phyloP scores from a whole-genome alignment of 2,113 vertebrate species.

The Setophaga petechia region DNA sequence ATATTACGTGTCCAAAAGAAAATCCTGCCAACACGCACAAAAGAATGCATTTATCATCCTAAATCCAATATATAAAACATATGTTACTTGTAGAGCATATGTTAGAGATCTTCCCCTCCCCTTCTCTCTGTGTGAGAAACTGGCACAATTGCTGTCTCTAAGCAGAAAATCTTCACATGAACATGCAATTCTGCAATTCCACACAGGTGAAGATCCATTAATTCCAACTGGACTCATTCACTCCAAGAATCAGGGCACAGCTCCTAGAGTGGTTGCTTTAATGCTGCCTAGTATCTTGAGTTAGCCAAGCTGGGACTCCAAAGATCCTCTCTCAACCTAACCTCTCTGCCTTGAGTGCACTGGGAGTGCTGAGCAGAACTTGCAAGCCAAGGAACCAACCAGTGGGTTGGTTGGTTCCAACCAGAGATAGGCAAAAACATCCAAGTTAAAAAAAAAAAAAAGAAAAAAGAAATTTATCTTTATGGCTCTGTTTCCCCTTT shows the following conservation, averaged over 20 bases:
- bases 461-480: not conserved
- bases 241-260: not conserved
- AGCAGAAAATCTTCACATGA: not conserved
- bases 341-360: not conserved
- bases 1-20: not conserved
- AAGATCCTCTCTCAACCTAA: not conserved
- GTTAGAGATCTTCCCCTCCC: not conserved
- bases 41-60: constrained; percentile 3
- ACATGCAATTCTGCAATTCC: not conserved
- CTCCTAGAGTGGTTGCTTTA: not conserved
- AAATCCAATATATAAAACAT: constrained; percentile 12
- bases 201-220: not conserved
- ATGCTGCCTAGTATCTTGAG: not conserved
- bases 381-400: not conserved
- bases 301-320: not conserved
- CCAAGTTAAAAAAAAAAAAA: not conserved
- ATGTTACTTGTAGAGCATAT: not conserved
- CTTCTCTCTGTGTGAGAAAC: not conserved
- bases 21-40: not conserved
- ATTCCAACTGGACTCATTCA: not conserved
- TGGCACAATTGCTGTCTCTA: not conserved
- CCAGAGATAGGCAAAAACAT: not conserved
- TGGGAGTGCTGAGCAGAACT: not conserved
- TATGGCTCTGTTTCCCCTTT: not conserved
- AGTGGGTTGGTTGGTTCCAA: not conserved